Evolutionary conservation across 2,113 vertebrate species (phyloP).

Genomic region (Macrotis lagotis): DNA sequence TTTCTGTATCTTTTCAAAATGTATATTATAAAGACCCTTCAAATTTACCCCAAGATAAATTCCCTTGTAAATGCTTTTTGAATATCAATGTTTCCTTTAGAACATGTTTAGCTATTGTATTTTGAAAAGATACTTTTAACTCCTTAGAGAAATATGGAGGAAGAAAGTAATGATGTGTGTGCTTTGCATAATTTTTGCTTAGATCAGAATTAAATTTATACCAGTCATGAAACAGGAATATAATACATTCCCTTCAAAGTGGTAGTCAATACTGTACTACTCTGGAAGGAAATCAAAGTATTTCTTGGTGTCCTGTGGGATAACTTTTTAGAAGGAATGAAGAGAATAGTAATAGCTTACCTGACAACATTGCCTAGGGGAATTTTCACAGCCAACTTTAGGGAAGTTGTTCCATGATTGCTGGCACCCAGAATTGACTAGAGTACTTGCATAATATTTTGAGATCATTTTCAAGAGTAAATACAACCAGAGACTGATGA

Average conservation of each 20-base stretch:
- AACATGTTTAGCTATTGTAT: not conserved
- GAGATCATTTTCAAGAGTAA: not conserved
- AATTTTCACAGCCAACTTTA: not conserved
- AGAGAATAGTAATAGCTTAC: not conserved
- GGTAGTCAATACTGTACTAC: not conserved
- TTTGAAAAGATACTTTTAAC: not conserved
- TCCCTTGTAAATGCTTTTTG: not conserved
- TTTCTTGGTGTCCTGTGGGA: not conserved
- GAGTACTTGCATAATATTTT: not conserved
- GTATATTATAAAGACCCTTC: not conserved
- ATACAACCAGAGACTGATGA: not conserved
- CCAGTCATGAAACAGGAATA: not conserved
- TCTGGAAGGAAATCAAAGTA: not conserved
- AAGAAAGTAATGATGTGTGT: not conserved
- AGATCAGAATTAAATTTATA: not conserved
- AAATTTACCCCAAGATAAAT: not conserved
- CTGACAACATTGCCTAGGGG: not conserved
- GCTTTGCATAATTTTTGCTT: not conserved
- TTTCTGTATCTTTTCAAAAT: not conserved
- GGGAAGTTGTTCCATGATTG: not conserved
- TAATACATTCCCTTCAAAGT: not conserved
- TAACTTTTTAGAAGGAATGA: not conserved
- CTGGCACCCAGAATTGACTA: not conserved
- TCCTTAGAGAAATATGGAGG: not conserved
- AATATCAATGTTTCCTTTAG: not conserved